A percentile compares a stretch with the other conserved stretches of the same genome.
Evolutionary conservation across 64 coral and sea anemone genomes (phyloP).

Genomic region (Acropora yongei): DNA sequence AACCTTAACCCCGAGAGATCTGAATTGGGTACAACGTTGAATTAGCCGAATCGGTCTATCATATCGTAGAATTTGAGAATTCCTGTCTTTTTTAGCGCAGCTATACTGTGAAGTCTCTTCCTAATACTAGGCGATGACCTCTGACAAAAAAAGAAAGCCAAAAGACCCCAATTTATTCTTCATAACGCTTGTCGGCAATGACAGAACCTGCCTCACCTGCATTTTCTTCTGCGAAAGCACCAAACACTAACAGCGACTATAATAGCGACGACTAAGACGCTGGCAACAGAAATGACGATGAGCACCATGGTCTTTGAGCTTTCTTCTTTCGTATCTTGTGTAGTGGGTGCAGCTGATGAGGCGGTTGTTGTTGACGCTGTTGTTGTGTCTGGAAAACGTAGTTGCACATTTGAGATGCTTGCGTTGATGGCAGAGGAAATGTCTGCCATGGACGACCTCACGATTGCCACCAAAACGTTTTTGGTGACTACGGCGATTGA

Average conservation of each 20-base stretch:
- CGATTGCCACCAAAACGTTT: neutral
- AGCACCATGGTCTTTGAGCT: neutral
- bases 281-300: neutral
- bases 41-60: too few relatives aligned
- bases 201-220: too few relatives aligned
- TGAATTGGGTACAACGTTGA: too few relatives aligned
- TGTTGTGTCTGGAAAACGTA: neutral
- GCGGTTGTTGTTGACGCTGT: neutral
- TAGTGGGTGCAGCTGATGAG: neutral
- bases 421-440: neutral
- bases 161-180: too few relatives aligned
- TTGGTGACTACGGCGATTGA: neutral
- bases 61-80: neutral
- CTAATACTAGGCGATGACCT: too few relatives aligned
- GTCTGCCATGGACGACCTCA: neutral
- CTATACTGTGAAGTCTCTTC: too few relatives aligned
- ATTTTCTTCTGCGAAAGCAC: neutral
- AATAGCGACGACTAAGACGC: neutral
- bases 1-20: too few relatives aligned
- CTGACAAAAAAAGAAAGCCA: too few relatives aligned
- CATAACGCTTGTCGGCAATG: too few relatives aligned
- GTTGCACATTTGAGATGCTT: conserved; percentile 15
- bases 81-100: too few relatives aligned
- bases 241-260: neutral
- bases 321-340: neutral